These are phyloP conservation scores for Cristatella mucedo DNA, from an alignment of 2,888 invertebrate genomes.

Conservation along the genomic window DNA sequence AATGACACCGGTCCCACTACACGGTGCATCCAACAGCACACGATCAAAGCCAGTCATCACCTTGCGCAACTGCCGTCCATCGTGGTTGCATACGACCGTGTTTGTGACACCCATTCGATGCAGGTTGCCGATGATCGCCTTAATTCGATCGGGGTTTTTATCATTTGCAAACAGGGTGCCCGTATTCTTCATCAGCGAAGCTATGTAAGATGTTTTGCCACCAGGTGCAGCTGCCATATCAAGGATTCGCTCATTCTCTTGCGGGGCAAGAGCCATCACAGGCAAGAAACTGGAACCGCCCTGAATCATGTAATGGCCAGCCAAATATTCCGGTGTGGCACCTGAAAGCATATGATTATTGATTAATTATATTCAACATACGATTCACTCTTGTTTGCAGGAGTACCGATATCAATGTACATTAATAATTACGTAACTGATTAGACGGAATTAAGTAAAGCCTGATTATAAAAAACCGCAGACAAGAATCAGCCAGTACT, in stretches of 20 bases:
- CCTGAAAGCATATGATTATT: no score
- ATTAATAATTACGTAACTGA: no score
- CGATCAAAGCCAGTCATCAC: slow-evolving; percentile 81
- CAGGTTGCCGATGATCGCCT: slow-evolving; percentile 68
- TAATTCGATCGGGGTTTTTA: slow-evolving; percentile 60
- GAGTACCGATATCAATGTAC: no score
- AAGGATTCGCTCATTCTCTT: slow-evolving; percentile 75
- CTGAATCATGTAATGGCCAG: slow-evolving; percentile 87
- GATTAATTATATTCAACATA: no score
- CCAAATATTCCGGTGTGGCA: slow-evolving; percentile 95
- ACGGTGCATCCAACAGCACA: slow-evolving; percentile 89
- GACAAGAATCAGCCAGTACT: no score
- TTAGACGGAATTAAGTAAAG: no score
- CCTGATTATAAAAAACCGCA: no score
- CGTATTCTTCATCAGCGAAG: slow-evolving; percentile 93
- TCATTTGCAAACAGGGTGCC: slow-evolving; percentile 93
- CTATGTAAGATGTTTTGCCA: slow-evolving; percentile 94
- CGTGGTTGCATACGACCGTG: slow-evolving; percentile 69
- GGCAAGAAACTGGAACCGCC: slow-evolving; percentile 92
- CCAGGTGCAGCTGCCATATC: slow-evolving; percentile 98
- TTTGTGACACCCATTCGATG: slow-evolving; percentile 90
- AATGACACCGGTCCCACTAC: slow-evolving; percentile 92
- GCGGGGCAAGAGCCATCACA: slow-evolving; percentile 91
- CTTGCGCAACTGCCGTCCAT: slow-evolving; percentile 66
- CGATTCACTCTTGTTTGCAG: no score